phyloP scores from a whole-genome alignment of 2,888 invertebrate species.

The Cheilosia soror region DNA sequence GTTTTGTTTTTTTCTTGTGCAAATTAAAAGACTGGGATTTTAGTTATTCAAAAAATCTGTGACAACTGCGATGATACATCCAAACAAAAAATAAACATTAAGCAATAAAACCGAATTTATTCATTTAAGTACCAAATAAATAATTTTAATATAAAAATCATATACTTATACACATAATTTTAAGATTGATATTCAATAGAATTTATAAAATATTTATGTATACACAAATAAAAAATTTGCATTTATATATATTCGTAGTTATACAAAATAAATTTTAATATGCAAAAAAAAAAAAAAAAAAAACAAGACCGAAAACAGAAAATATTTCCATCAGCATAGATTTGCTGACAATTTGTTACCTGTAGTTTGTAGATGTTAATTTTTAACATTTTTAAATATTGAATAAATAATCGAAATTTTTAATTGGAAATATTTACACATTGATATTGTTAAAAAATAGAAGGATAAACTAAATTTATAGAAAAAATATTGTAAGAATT shows the following conservation, averaged over 20 bases:
- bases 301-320: conserved; percentile 7
- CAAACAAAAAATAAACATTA: conserved; percentile 7
- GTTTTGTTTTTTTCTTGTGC: background rate
- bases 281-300: conserved; percentile 32
- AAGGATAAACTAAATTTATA: background rate
- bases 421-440: conserved; percentile 40
- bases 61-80: conserved; percentile 1
- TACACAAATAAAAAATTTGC: conserved; percentile 52
- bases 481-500: conserved; percentile 14
- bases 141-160: conserved; percentile 7
- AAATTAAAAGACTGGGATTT: background rate
- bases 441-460: conserved; percentile 20
- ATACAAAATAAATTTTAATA: conserved; percentile 47
- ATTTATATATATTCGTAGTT: conserved; percentile 64
- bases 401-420: conserved; percentile 34
- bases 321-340: conserved; percentile 21
- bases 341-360: conserved; percentile 75
- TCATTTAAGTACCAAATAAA: conserved; percentile 30
- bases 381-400: conserved; percentile 14
- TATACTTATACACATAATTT: conserved; percentile 35
- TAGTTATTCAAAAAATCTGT: background rate
- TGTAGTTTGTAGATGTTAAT: conserved; percentile 50
- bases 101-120: conserved; percentile 49
- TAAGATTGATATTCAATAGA: conserved; percentile 51
- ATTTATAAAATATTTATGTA: conserved; percentile 58